Base-by-base conservation (phyloP, 2,797 vertebrate genomes). In the Lepidocolaptes lacrymiger region DNA sequence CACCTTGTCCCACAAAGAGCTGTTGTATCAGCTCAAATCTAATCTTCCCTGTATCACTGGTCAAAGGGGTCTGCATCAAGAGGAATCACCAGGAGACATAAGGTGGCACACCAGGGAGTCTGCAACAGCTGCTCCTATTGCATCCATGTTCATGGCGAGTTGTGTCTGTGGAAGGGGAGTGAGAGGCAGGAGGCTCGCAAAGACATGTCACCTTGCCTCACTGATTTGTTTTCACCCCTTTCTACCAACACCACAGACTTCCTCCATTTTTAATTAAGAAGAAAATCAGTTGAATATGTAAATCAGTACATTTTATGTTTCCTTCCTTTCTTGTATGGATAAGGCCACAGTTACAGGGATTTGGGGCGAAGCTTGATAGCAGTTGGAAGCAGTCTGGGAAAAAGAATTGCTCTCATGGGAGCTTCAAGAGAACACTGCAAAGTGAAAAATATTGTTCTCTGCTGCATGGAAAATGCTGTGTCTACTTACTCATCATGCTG, bases 291-390 rank as follows among this genome's bases (percentile, higher is more conserved):
- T 44, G 58, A 75, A 30, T 0, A 2, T 82, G 39, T 82, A 41
- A 41, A 63, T 46, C 28, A 55, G 58, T 49, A 44, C 36, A 34
- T 67, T 87, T 86, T 36, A 37, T 73, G 17, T 79, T 94, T 96
- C 77, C 74, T 96, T 82, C 67, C 67, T 91, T 92, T 88, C 56
- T 80, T 78, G 26, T 86, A 73, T 90, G 21, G 63, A 89, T 91
- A 92, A 75, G 66, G 54, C 46, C 75, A 36, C 62, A 92, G 14
- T 88, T 81, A 58, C 22, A 64, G 58, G 11, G 48, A 62, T 79
- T 64, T 30, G 5, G 32, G 39, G 75, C 21, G 48, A 82, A 90
- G 17, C 13, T 91, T 43, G 55, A 7, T 2, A 21, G 66, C 32
- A 59, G 43, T 44, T 69, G 43, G 62, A 89, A 69, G 58, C 36